A percentile compares a stretch with the other conserved stretches of the same genome.
Conservation (phyloP, 2,113 vertebrate genomes). For the Microtus oregoni region DNA sequence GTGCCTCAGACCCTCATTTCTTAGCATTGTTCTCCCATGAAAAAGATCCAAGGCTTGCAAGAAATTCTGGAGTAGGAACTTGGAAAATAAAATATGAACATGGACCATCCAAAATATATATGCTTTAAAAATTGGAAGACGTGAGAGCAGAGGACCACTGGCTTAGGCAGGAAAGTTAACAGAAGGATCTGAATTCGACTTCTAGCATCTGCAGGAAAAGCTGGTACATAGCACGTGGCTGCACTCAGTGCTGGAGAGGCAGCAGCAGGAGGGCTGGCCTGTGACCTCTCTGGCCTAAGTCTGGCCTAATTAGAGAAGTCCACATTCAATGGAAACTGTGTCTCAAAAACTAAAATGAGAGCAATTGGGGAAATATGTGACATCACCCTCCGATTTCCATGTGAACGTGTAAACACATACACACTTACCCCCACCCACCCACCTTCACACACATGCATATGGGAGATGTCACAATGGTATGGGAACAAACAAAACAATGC, state of each 20-base stretch:
- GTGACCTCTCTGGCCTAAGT: neutral
- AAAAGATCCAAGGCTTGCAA: neutral
- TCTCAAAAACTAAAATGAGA: neutral
- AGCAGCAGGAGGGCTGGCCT: no score
- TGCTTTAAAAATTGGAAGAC: neutral
- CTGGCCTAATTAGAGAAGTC: neutral
- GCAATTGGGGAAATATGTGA: neutral
- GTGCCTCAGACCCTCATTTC: neutral
- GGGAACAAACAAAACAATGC: neutral
- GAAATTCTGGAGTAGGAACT: neutral
- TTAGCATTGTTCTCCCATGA: neutral
- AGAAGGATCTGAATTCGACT: neutral
- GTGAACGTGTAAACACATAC: neutral
- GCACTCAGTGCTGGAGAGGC: neutral
- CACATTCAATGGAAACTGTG: neutral
- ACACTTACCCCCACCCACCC: neutral
- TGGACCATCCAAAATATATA: neutral
- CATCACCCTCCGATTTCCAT: neutral
- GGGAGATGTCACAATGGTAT: neutral
- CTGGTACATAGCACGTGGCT: neutral
- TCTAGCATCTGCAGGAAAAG: no score
- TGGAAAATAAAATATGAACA: neutral
- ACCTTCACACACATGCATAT: neutral
- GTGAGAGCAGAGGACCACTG: neutral
- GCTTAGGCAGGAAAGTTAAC: neutral